Evolutionary conservation across 35 echinoderm and acorn worm species (phyloP), one percentile per base, ranked within the genome.

Genomic region (Heliocidaris erythrogramma): DNA sequence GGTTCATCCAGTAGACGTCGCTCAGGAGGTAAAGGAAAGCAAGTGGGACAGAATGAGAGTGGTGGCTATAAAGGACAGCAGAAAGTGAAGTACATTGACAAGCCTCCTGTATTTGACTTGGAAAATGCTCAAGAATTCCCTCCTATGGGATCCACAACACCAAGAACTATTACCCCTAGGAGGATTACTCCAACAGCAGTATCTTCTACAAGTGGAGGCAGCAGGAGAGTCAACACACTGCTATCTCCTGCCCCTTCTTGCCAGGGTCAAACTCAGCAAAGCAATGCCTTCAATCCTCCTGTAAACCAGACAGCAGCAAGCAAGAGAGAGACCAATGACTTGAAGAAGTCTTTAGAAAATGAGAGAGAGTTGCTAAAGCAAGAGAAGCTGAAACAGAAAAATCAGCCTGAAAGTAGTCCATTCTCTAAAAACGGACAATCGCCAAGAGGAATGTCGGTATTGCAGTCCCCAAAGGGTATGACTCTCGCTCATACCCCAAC

Each of bases 331-430:
- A 30, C 91, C 14, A 8, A 92, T n/a, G 29, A 49, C 7, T 21
- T 48, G 29, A 49, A 92, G 30, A 92, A 59, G 13, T 52, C 91
- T 50, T 71, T 96, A 13, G 94, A 95, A 30, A 94, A 88, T 30
- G 96, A 97, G 88, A 97, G 96, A 32, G 94, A 97, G 53, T 94
- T 97, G 12, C 48, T 97, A 6, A 59, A 94, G 31, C 91, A 86
- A 11, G 94, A 93, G 65, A 95, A 92, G 21, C 27, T 94, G 47
- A 49, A 69, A 59, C 85, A 89, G 31, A 60, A 42, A 31, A 94
- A 90, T 56, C 95, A 96, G 12, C 50, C 86, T 85, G 95, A 88
- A 31, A 90, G 32, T 85, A 60, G 94, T 60, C 85, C 93, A 48
- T 60, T 32, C 21, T 89, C 94, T 12, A 24, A 24, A 65, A 95